Conservation (phyloP, 2,888 invertebrate species). For the Helobdella robusta region DNA sequence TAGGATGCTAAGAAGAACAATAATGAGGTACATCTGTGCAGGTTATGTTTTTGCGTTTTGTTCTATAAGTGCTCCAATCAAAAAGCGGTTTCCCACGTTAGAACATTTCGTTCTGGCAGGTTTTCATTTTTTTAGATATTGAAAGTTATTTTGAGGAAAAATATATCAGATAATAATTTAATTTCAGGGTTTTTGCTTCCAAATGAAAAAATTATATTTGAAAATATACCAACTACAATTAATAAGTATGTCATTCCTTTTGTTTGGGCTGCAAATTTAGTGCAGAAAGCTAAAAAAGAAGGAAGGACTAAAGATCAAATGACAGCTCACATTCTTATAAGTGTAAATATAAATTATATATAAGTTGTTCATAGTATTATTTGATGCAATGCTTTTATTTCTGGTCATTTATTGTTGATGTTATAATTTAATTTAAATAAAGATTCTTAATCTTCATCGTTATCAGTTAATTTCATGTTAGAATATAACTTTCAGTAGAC, state of each 20-base stretch:
- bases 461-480: too few relatives aligned
- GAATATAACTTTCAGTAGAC: too few relatives aligned
- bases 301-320: slow-evolving; percentile 16
- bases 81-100: slow-evolving; percentile 53
- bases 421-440: too few relatives aligned
- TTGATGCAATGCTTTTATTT: too few relatives aligned
- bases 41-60: slow-evolving; percentile 55
- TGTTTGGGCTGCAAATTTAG: slow-evolving; percentile 17
- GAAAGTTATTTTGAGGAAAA: background rate
- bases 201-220: slow-evolving; percentile 9
- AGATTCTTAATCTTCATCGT: too few relatives aligned
- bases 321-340: slow-evolving; percentile 1
- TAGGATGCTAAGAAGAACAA: slow-evolving; percentile 56
- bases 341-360: slow-evolving; percentile 5
- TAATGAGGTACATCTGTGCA: slow-evolving; percentile 56
- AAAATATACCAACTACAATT: background rate
- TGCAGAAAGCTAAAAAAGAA: slow-evolving; percentile 12
- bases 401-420: too few relatives aligned
- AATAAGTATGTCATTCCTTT: slow-evolving; percentile 24
- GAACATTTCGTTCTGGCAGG: slow-evolving; percentile 51
- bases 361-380: too few relatives aligned
- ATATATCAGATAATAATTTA: background rate
- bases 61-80: slow-evolving; percentile 59
- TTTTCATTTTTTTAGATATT: slow-evolving; percentile 27
- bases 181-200: slow-evolving; percentile 25